Base-by-base conservation (phyloP, 2,797 vertebrate species). In the Peromyscus aztecus region DNA sequence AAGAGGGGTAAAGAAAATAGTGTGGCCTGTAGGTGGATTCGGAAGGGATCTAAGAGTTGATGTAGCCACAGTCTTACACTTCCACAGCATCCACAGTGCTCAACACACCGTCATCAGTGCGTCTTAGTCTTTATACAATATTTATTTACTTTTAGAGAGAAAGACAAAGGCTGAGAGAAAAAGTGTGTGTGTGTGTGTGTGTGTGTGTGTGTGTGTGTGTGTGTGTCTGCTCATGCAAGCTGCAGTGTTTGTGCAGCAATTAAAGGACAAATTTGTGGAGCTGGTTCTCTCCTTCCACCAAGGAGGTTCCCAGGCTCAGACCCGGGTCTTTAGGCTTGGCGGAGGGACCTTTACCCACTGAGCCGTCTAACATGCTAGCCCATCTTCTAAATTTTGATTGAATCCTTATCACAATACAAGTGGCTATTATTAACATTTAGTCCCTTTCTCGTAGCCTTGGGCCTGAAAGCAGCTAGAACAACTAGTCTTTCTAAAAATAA, bases 401-500 rank as follows among this genome's bases (percentile, higher is more conserved):
- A 88, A 65, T 90, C 16, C 21, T 91, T 61, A 43, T 63, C 19
- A 61, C 43, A 49, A 93, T n/a, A 16, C 84, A 91, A 80, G 24
- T 10, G 61, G 43, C 69, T 78, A 49, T 40, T 71, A 69, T 31
- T 83, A 91, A 90, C 34, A 67, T 82, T 88, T 76, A 83, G 29
- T 19, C 3, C 55, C 49, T 86, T 90, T 92, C 67, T 96, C 29
- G 73, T 40, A 90, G 34, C 23, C 96, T 94, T 93, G 55, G 77
- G 37, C 14, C 67, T 83, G 31, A 93, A 97, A 19, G 49, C 14
- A 81, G 3, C 83, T 37, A 71, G 37, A 4, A 63, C 49, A 40
- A 24, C 73, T 43, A 43, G 69, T 88, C 23, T 63, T 63, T 91
- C 75, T 94, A 65, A 95, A 96, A 95, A 86, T n/a, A 59, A 83